Conservation (phyloP, 1,140 invertebrate genomes). For the Brachionus calyciflorus region DNA sequence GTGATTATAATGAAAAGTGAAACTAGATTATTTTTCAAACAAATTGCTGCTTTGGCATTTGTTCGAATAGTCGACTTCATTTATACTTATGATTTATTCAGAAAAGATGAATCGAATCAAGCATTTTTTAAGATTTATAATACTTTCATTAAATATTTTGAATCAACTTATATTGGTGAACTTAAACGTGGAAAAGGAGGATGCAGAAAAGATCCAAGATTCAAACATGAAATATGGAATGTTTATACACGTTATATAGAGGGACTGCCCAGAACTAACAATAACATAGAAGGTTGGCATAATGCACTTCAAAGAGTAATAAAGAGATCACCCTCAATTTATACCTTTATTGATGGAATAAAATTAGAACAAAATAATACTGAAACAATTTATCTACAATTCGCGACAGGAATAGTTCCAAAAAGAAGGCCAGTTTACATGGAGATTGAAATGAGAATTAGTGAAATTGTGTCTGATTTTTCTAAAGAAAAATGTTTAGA, state of each 20-base stretch:
- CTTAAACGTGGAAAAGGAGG: neutral
- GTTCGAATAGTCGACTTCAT: neutral
- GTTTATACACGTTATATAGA: neutral
- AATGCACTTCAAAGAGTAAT: constrained; percentile 6
- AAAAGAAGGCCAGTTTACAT: neutral
- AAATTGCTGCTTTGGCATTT: neutral
- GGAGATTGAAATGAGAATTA: neutral
- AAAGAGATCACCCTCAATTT: neutral
- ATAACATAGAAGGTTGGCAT: too few relatives aligned
- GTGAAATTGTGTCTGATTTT: neutral
- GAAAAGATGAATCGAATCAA: neutral
- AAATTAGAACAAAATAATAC: neutral
- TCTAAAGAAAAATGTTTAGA: too few relatives aligned
- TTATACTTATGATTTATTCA: too few relatives aligned
- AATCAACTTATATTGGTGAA: neutral
- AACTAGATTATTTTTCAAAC: neutral
- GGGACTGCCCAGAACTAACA: neutral
- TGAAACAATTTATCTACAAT: neutral
- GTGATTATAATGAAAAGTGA: neutral
- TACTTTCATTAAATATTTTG: constrained; percentile 12
- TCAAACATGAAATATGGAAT: neutral
- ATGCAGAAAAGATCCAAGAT: neutral
- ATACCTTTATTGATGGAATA: neutral
- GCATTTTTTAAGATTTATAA: neutral
- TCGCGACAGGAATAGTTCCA: neutral